Evolutionary conservation across 1,140 invertebrate genomes (phyloP), one percentile per base, ranked within the genome.

Genomic region (Dendrolimus punctatus): DNA sequence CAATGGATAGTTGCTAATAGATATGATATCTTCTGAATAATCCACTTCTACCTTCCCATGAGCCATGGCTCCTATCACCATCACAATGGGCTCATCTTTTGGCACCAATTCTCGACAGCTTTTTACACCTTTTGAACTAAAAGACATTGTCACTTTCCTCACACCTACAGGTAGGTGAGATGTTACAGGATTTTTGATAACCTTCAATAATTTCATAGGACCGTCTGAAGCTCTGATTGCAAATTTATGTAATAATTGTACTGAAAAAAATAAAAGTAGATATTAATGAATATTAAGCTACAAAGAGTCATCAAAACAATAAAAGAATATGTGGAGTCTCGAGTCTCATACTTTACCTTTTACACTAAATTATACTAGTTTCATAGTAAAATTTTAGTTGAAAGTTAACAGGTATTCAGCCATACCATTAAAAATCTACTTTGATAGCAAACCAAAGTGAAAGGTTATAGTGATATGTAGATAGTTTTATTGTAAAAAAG

Each of bases 151-250:
- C 56, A 97, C 90, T 88, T 99, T 99, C 51, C 88, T 91, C 65
- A 96, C 97, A 43, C 98, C 98, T 23, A 96, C 94, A n/a, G 98
- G 98, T 38, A 99, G 87, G 88, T 99, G 97, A 76, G 96, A 91
- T 4, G 93, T 95, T 0, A 99, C 89, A 4, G 99, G 99, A 88
- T 99, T 99, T 85, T 98, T 99, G 44, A 99, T 98, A 5, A 99
- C 95, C 90, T 98, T 98, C 46, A 99, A 81, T 23, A 99, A 79
- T 76, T 98, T 99, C 76, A 97, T 93, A 2, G 94, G 92, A 2
- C 93, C 92, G 80, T 99, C 96, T 10, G 93, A 92, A 45, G 98
- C 96, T 72, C 96, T 89, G 36, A 99, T 95, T 57, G 92, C 93
- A 72, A 98, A 94, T 88, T 99, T 99, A 73, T 99, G 96, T 44